Conservation (phyloP, 2,888 invertebrate species). For the Tubulanus polymorphus region DNA sequence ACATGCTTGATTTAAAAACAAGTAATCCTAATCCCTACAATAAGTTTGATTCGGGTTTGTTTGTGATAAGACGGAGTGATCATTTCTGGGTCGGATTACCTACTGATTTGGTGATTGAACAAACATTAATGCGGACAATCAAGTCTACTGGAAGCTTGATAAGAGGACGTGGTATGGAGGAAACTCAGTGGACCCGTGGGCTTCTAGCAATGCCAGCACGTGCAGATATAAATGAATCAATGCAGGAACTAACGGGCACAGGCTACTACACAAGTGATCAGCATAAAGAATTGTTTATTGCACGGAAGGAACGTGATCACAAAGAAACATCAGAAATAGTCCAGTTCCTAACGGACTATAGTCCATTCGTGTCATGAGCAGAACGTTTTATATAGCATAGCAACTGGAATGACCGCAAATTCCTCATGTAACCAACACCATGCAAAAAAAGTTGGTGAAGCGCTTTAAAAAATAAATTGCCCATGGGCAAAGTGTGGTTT, state of each 20-base stretch:
- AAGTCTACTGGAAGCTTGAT: constrained; percentile 27
- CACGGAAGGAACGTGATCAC: constrained; percentile 9
- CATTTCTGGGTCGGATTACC: constrained; percentile 28
- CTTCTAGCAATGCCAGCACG: constrained; percentile 21
- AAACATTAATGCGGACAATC: constrained; percentile 25
- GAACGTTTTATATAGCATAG: constrained; percentile 16
- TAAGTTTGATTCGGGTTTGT: constrained; percentile 17
- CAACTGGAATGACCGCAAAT: constrained; percentile 19
- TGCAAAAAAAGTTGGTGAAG: constrained; percentile 14
- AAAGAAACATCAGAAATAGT: constrained; percentile 14
- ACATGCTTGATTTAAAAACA: constrained; percentile 7
- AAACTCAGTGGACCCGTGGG: constrained; percentile 23
- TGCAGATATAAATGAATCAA: constrained; percentile 18
- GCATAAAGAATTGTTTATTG: constrained; percentile 11
- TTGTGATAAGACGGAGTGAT: constrained; percentile 21
- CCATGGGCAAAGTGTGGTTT: too few species aligned
- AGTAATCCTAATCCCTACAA: constrained; percentile 20
- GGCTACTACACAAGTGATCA: constrained; percentile 16
- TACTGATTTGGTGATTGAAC: constrained; percentile 29
- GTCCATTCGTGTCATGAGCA: constrained; percentile 12
- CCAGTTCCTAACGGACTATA: constrained; percentile 9
- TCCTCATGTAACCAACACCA: constrained; percentile 12
- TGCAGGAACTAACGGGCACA: constrained; percentile 6
- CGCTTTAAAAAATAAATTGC: too few species aligned
- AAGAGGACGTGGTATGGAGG: constrained; percentile 20